These are phyloP conservation scores for Acipenser ruthenus DNA, from an alignment of 2,797 vertebrate species.

Conservation along the genomic window DNA sequence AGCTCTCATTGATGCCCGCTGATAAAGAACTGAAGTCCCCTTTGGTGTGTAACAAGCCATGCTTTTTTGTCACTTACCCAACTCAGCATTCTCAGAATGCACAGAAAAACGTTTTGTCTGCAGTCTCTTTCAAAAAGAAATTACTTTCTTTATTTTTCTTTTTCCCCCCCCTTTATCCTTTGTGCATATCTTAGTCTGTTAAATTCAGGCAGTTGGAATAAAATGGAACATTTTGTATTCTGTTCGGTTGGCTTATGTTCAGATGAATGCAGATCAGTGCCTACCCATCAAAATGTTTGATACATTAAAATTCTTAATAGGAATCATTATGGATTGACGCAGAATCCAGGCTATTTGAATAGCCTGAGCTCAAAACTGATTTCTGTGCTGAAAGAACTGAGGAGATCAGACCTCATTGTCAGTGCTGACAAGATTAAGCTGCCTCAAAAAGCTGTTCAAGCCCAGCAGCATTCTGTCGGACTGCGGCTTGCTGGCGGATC, in stretches of 20 bases:
- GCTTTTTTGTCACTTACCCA: too few relatives aligned
- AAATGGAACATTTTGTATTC: slow-evolving; percentile 48
- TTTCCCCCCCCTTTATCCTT: slow-evolving; percentile 29
- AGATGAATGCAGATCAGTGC: slow-evolving; percentile 57
- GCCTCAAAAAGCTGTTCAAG: slow-evolving; percentile 55
- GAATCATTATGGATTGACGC: slow-evolving; percentile 56
- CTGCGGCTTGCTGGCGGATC: slow-evolving; percentile 33
- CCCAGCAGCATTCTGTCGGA: slow-evolving; percentile 35
- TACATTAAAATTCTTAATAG: slow-evolving; percentile 50
- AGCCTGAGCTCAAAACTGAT: slow-evolving; percentile 46
- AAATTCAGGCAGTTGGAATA: slow-evolving; percentile 42
- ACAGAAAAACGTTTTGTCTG: slow-evolving; percentile 50
- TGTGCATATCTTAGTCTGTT: slow-evolving; percentile 37
- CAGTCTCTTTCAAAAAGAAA: slow-evolving; percentile 45
- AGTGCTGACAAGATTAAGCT: slow-evolving; percentile 61
- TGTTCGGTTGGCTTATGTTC: slow-evolving; percentile 39
- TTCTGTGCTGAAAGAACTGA: slow-evolving; percentile 51
- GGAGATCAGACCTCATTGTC: slow-evolving; percentile 57
- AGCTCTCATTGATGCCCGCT: too few relatives aligned
- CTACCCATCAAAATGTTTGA: slow-evolving; percentile 48
- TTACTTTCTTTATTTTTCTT: slow-evolving; percentile 35
- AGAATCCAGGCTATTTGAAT: slow-evolving; percentile 49
- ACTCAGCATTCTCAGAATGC: slow-evolving; percentile 25
- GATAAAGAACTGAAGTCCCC: too few relatives aligned
- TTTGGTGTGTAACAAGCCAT: too few relatives aligned